These are phyloP conservation scores for Hydrochoerus hydrochaeris DNA, from an alignment of 2,113 vertebrate genomes.

Conservation along the genomic window DNA sequence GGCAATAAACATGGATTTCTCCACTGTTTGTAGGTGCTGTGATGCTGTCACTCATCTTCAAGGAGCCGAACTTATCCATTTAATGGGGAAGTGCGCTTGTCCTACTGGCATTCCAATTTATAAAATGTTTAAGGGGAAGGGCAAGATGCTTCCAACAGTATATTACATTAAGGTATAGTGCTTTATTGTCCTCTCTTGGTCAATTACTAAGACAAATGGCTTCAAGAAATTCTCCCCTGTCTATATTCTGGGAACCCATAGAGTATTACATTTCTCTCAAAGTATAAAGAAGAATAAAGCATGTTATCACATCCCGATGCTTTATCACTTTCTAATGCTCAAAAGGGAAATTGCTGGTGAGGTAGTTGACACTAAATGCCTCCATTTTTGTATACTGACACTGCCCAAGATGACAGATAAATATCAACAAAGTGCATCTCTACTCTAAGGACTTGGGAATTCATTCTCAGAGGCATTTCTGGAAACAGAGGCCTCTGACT, in stretches of 20 bases:
- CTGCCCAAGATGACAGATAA: constrained; percentile 64
- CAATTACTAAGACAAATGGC: constrained; percentile 68
- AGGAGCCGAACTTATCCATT: constrained; percentile 63
- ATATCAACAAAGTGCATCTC: constrained; percentile 74
- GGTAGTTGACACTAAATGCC: constrained; percentile 69
- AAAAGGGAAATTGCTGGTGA: constrained; percentile 79
- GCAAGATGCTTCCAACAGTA: constrained; percentile 48
- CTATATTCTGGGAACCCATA: constrained; percentile 51
- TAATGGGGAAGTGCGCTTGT: constrained; percentile 72
- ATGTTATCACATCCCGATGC: constrained; percentile 22
- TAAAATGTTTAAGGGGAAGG: constrained; percentile 64
- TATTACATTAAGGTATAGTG: neutral
- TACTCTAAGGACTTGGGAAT: constrained; percentile 56
- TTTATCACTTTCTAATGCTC: constrained; percentile 74
- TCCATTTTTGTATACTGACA: constrained; percentile 69
- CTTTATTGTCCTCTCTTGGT: constrained; percentile 60
- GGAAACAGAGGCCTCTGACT: constrained; percentile 60
- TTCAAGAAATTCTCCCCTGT: constrained; percentile 63
- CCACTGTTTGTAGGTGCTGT: constrained; percentile 33
- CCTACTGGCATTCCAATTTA: constrained; percentile 55
- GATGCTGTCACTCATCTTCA: constrained; percentile 34
- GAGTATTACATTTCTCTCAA: constrained; percentile 65
- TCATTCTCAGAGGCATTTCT: constrained; percentile 61
- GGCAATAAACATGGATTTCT: constrained; percentile 50
- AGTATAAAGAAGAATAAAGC: constrained; percentile 65